A percentile compares a stretch with the other conserved stretches of the same genome.
phyloP scores from a whole-genome alignment of 2,888 invertebrate species.

The Plebejus argus region DNA sequence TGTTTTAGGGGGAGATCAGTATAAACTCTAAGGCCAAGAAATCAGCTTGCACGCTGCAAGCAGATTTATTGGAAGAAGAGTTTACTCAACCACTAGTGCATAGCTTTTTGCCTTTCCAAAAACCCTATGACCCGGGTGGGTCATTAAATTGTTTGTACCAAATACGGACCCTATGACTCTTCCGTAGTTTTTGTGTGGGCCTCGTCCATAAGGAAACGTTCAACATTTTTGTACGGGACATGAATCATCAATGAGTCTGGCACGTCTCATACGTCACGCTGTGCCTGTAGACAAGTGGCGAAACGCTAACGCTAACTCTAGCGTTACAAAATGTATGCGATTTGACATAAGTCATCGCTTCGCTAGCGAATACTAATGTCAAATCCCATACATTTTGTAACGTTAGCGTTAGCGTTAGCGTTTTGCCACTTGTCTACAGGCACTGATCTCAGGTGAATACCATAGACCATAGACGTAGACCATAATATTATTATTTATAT shows the following conservation, averaged over 20 bases:
- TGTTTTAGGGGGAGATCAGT: no score
- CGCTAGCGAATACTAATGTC: no score
- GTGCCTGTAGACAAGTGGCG: no score
- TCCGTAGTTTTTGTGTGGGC: slow-evolving; percentile 10
- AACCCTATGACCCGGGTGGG: not conserved
- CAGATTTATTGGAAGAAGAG: not conserved
- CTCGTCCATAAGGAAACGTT: not conserved
- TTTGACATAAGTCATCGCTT: no score
- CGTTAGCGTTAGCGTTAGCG: no score
- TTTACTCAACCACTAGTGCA: not conserved
- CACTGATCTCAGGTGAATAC: slow-evolving; percentile 4
- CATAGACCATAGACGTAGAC: not conserved
- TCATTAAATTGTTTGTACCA: not conserved
- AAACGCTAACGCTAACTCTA: no score
- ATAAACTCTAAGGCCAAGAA: not conserved
- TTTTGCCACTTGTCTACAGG: no score
- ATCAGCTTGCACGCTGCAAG: not conserved
- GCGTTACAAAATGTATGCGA: no score
- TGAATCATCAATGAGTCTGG: slow-evolving; percentile 21
- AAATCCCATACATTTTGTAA: no score
- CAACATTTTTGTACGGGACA: not conserved
- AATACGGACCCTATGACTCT: not conserved
- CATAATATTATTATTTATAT: no score
- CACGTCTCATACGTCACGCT: slow-evolving; percentile 5
- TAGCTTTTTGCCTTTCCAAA: not conserved